Conservation (phyloP, 2,797 vertebrate species). For the Oreochromis grahami region DNA sequence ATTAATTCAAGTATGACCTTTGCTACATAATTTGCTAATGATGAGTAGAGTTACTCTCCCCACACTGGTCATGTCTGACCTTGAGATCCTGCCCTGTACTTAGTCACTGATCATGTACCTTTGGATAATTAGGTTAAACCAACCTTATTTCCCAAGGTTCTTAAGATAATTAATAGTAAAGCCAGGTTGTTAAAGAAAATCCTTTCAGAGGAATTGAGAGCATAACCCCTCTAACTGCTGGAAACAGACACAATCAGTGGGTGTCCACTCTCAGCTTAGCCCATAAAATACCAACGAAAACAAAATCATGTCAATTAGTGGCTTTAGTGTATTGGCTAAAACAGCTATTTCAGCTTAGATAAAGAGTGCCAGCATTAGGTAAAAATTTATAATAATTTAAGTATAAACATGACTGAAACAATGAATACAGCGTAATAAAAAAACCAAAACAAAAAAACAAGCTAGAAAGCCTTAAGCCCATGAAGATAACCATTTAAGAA, state of each 20-base stretch:
- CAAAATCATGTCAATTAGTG: slow-evolving; percentile 12
- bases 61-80: neutral
- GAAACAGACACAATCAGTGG: slow-evolving; percentile 18
- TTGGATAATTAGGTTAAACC: slow-evolving; percentile 32
- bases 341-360: neutral
- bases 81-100: slow-evolving; percentile 29
- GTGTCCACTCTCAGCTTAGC: slow-evolving; percentile 13
- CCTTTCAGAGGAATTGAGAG: slow-evolving; percentile 30
- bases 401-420: neutral
- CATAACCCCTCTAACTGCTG: slow-evolving; percentile 22
- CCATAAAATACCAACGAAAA: slow-evolving; percentile 15
- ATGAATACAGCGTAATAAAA: neutral
- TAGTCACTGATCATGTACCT: slow-evolving; percentile 37
- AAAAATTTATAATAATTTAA: neutral
- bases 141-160: slow-evolving; percentile 30
- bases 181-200: slow-evolving; percentile 24
- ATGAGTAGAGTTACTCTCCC: neutral
- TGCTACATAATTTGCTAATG: neutral
- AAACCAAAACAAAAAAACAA: neutral
- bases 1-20: neutral
- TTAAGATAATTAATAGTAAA: slow-evolving; percentile 39
- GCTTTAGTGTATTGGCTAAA: neutral
- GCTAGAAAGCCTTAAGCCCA: neutral
- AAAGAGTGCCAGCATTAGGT: neutral
- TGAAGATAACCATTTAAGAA: neutral